Evolutionary conservation across 2,888 invertebrate genomes (phyloP).

Genomic region (Drosophila trichaetosa): DNA sequence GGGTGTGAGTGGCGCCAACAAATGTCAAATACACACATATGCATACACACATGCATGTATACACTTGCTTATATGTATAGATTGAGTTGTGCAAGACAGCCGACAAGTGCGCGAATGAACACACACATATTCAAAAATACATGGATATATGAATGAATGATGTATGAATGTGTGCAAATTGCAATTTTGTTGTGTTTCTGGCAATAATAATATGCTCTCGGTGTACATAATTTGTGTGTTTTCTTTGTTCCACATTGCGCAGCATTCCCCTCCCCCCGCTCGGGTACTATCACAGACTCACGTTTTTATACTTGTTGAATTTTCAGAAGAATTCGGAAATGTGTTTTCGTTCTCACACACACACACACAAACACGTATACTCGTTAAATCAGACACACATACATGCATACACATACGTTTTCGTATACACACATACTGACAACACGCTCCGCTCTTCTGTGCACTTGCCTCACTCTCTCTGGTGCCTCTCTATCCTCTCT

Average conservation of each 20-base stretch:
- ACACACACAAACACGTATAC: slow-evolving; percentile 13
- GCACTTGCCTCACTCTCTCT: slow-evolving; percentile 57
- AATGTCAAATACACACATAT: slow-evolving; percentile 15
- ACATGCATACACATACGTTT: not conserved
- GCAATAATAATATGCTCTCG: not conserved
- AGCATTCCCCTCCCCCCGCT: slow-evolving; percentile 5
- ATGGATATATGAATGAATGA: slow-evolving; percentile 1
- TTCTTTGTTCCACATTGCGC: slow-evolving; percentile 35
- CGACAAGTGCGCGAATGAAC: slow-evolving; percentile 20
- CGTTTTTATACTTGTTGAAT: slow-evolving; percentile 58
- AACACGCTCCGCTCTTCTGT: slow-evolving; percentile 48
- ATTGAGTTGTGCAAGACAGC: slow-evolving; percentile 15
- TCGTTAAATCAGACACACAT: slow-evolving; percentile 2
- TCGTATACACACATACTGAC: slow-evolving; percentile 2
- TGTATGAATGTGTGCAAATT: slow-evolving; percentile 8
- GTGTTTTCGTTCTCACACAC: slow-evolving; percentile 42
- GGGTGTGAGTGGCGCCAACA: slow-evolving; percentile 53
- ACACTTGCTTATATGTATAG: not conserved
- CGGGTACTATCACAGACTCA: slow-evolving; percentile 15
- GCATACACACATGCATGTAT: slow-evolving; percentile 9
- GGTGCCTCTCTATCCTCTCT: slow-evolving; percentile 34
- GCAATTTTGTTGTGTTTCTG: slow-evolving; percentile 11
- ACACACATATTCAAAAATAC: not conserved
- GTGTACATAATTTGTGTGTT: slow-evolving; percentile 30
- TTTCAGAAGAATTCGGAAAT: slow-evolving; percentile 65